Conservation (phyloP, 2,113 vertebrate species). For the Aramus guarauna region DNA sequence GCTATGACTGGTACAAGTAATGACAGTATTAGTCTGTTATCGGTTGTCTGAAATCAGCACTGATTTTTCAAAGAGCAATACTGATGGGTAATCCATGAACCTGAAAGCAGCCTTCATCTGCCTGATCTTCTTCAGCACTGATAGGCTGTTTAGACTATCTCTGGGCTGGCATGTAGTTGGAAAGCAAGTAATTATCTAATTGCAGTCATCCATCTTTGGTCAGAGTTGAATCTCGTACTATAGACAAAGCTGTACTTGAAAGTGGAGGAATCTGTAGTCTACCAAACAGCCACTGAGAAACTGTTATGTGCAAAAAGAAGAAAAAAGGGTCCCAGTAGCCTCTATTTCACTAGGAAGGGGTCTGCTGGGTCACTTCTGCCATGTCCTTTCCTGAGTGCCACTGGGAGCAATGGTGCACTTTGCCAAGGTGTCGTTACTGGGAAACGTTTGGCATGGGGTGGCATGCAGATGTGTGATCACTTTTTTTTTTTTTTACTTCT, state of each 20-base stretch:
- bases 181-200: not conserved
- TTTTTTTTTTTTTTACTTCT: not conserved
- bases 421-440: accelerated
- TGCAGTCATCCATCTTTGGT: not conserved
- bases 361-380: not conserved
- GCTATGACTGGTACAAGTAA: not conserved
- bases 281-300: not conserved
- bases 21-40: not conserved
- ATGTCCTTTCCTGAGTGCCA: not conserved
- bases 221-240: not conserved
- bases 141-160: not conserved
- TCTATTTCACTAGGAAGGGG: not conserved
- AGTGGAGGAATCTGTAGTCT: not conserved
- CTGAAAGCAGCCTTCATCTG: not conserved
- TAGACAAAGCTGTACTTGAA: not conserved
- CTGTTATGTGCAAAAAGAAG: not conserved
- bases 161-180: not conserved
- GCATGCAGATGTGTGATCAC: not conserved
- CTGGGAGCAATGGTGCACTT: not conserved
- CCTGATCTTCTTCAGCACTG: not conserved
- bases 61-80: not conserved
- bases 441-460: not conserved
- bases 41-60: not conserved
- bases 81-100: not conserved
- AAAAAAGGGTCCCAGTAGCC: not conserved